Evolutionary conservation across 2,113 vertebrate genomes (phyloP), one percentile per base, ranked within the genome.

Genomic region (Cebidichthys violaceus): DNA sequence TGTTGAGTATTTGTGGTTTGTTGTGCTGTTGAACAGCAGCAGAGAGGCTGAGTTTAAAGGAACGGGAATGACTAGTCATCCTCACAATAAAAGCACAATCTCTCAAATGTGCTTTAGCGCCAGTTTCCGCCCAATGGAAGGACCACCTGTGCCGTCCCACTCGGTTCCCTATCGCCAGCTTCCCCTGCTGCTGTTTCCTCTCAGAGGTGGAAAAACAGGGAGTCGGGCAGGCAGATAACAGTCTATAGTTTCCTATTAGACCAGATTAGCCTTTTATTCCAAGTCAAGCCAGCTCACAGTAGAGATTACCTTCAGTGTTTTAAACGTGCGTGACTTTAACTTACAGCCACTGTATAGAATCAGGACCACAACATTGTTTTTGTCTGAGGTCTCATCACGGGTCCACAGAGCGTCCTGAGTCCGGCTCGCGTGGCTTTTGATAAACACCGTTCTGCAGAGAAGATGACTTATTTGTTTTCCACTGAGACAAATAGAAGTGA

Each of bases 151-250:
- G 64, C 52, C 3, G 2, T 74, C 82, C 81, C 74, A 24, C 70
- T 61, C 52, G 10, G 4, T 65, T 65, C 67, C 39, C 76, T 57
- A 60, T 77, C 67, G 2, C 76, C 82, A 20, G 70, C 24, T 81
- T 81, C 85, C 70, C 84, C 70, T 55, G 77, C 52, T 29, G 11
- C 70, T 52, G 67, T 69, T 92, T 90, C 88, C 85, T 83, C 33
- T 77, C 62, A 31, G 80, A 75, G 67, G 71, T 59, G 50, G 43
- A 70, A 79, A 80, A 79, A 81, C 74, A 2, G 33, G 52, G 43
- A 81, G 59, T 52, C 67, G 18, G 24, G 39, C 39, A 29, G 41
- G 41, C 15, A 47, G 89, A 81, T 88, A 87, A 88, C 27, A 24
- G 54, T 50, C 6, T 1, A 71, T 22, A 24, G 50, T 65, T 82